Conservation (phyloP, 1,140 invertebrate genomes). For the Gryllus bimaculatus region DNA sequence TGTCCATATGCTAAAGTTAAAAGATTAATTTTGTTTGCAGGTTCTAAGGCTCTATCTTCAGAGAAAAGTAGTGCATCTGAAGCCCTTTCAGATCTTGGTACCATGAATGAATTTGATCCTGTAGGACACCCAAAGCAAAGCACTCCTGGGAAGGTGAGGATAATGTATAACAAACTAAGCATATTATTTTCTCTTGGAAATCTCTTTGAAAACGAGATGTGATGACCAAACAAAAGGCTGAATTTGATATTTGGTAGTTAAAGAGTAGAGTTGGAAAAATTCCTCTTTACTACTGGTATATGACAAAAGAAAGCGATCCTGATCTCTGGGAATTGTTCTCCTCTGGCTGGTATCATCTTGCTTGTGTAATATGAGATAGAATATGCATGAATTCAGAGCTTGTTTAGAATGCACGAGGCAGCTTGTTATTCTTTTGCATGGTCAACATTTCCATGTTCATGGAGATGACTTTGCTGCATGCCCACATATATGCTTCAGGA, state of each 20-base stretch:
- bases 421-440: too few species aligned
- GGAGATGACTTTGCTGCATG: too few species aligned
- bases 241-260: constrained; percentile 11
- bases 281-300: not conserved
- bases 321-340: not conserved
- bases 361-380: too few species aligned
- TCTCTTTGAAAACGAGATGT: constrained; percentile 10
- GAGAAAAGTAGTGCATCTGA: not conserved
- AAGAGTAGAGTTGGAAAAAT: constrained; percentile 5
- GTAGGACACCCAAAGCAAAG: not conserved
- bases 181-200: too few species aligned
- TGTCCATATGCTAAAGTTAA: too few species aligned
- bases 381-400: too few species aligned
- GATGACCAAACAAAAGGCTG: constrained; percentile 19
- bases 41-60: not conserved
- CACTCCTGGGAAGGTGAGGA: not conserved
- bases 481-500: not conserved
- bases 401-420: too few species aligned
- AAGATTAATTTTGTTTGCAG: not conserved
- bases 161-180: not conserved
- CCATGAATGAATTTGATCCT: not conserved
- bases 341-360: too few species aligned
- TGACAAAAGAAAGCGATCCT: constrained; percentile 8
- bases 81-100: not conserved
- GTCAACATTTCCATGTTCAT: too few species aligned